These are phyloP conservation scores for Parnassius mnemosyne DNA, from an alignment of 2,888 invertebrate species.

Conservation along the genomic window DNA sequence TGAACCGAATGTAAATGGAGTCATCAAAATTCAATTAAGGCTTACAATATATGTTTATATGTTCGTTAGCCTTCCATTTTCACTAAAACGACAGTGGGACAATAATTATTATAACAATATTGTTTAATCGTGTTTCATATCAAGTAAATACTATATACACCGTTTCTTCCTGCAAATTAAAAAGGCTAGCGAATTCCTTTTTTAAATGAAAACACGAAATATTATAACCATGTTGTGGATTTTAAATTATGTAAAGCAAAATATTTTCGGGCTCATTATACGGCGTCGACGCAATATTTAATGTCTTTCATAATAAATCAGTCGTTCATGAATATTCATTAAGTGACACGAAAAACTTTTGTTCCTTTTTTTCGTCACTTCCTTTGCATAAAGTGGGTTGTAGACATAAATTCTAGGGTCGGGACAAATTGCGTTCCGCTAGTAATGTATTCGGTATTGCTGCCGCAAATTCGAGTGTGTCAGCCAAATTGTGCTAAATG, in stretches of 20 bases:
- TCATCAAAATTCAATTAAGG: conserved; percentile 31
- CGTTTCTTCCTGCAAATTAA: neutral
- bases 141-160: no score
- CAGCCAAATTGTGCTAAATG: conserved; percentile 58
- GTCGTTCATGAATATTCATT: conserved; percentile 44
- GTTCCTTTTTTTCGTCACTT: conserved; percentile 52
- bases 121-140: no score
- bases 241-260: conserved; percentile 14
- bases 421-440: conserved; percentile 68
- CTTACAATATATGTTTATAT: conserved; percentile 11
- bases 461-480: conserved; percentile 52
- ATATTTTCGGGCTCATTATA: conserved; percentile 23
- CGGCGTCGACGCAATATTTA: conserved; percentile 24
- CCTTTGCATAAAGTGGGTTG: conserved; percentile 62
- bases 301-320: conserved; percentile 35
- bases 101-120: no score
- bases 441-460: conserved; percentile 64
- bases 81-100: neutral
- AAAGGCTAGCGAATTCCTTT: neutral
- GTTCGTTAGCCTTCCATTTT: neutral
- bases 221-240: neutral
- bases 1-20: neutral
- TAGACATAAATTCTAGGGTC: conserved; percentile 69
- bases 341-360: conserved; percentile 45
- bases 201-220: conserved; percentile 2